Conservation (phyloP, 1,140 invertebrate species). For the Phthorimaea operculella region DNA sequence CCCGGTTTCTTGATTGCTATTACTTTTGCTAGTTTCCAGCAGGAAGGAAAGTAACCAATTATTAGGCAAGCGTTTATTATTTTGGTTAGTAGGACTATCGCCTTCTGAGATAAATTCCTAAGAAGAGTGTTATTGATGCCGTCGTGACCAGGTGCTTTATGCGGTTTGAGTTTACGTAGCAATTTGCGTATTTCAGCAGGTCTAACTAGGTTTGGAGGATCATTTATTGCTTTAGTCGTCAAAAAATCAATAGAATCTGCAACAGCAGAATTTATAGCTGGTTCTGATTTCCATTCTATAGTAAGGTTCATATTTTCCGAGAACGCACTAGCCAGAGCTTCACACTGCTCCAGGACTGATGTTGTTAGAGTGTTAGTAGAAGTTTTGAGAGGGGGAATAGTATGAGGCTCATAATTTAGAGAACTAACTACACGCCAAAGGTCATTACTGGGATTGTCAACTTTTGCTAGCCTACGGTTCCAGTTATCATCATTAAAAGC, state of each 20-base stretch:
- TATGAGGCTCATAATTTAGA: slow-evolving; percentile 7
- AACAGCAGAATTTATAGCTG: not conserved
- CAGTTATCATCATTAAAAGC: not conserved
- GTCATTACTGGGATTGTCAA: slow-evolving; percentile 5
- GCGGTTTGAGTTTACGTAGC: not conserved
- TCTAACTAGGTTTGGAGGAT: not conserved
- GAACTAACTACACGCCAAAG: slow-evolving; percentile 1
- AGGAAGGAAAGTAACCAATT: slow-evolving; percentile 30
- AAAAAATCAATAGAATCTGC: not conserved
- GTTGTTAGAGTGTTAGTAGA: not conserved
- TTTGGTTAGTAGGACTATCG: not conserved
- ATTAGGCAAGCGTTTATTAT: slow-evolving; percentile 26
- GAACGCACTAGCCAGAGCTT: not conserved
- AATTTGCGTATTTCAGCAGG: slow-evolving; percentile 1
- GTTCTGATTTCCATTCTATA: not conserved
- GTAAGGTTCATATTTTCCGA: slow-evolving; percentile 4
- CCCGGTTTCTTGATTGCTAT: slow-evolving; percentile 41
- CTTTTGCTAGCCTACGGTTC: slow-evolving; percentile 3
- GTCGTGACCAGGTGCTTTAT: not conserved
- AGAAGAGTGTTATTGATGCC: not conserved
- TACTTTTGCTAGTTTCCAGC: slow-evolving; percentile 39
- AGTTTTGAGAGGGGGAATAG: not conserved
- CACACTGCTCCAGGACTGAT: not conserved
- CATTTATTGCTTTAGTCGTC: not conserved
- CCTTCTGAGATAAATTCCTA: slow-evolving; percentile 5